These are phyloP conservation scores for Zaprionus camerounensis DNA, from an alignment of 1,140 invertebrate species.

Conservation along the genomic window DNA sequence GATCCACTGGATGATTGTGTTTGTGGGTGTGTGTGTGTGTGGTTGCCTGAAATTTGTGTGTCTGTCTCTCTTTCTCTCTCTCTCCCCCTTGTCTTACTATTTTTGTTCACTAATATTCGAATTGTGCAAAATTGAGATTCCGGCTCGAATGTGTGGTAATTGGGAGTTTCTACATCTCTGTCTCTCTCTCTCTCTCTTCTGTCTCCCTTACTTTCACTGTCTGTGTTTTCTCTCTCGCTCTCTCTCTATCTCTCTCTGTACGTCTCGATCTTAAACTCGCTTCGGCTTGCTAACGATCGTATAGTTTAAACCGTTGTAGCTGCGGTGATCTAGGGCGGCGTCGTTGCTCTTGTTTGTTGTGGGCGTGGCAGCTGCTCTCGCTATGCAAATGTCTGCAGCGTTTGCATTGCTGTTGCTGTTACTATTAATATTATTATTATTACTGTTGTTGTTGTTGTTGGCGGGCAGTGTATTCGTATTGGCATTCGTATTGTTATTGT, in stretches of 20 bases:
- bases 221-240: constrained; percentile 29
- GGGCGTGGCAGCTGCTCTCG: constrained; percentile 22
- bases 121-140: constrained; percentile 32
- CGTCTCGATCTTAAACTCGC: constrained; percentile 86
- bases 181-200: constrained; percentile 5
- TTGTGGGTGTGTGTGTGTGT: constrained; percentile 7
- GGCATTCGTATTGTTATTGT: not conserved
- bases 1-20: constrained; percentile 32
- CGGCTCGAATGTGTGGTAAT: constrained; percentile 1
- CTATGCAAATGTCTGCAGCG: constrained; percentile 12
- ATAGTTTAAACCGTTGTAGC: constrained; percentile 91
- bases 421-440: constrained; percentile 28
- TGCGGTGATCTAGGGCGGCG: constrained; percentile 86
- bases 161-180: constrained; percentile 24
- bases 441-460: constrained; percentile 22
- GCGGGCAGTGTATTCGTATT: constrained; percentile 31
- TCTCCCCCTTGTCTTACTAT: not conserved
- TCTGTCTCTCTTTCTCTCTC: constrained; percentile 5
- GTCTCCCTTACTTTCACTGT: constrained; percentile 55
- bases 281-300: constrained; percentile 92
- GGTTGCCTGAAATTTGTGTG: constrained; percentile 2
- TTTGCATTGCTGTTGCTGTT: constrained; percentile 20
- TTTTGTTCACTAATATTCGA: constrained; percentile 53
- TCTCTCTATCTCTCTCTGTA: constrained; percentile 11
- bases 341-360: constrained; percentile 27